A percentile compares a stretch with the other conserved stretches of the same genome.
Evolutionary conservation across 1,140 invertebrate genomes (phyloP).

Genomic region (Charaxes varanes): DNA sequence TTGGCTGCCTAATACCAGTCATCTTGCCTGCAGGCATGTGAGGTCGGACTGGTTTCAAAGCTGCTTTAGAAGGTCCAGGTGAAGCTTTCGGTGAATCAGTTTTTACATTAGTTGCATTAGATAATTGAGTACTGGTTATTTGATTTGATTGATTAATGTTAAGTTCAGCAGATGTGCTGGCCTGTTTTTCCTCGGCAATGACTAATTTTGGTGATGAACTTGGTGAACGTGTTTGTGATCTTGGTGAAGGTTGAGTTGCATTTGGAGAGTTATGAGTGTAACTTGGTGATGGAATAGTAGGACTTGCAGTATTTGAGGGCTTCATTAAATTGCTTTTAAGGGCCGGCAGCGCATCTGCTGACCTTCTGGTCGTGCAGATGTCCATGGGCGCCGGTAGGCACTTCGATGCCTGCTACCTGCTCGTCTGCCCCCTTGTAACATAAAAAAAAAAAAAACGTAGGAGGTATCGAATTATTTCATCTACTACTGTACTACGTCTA

Average conservation of each 20-base stretch:
- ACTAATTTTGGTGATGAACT: conserved; percentile 72
- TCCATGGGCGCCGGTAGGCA: too few species aligned
- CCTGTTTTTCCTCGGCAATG: conserved; percentile 69
- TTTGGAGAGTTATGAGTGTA: conserved; percentile 39
- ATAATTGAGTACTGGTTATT: conserved; percentile 53
- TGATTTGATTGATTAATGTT: conserved; percentile 59
- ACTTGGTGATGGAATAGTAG: conserved; percentile 31
- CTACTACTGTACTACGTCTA: too few species aligned
- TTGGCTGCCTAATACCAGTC: conserved; percentile 39
- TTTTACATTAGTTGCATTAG: conserved; percentile 38
- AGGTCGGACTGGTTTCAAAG: conserved; percentile 46
- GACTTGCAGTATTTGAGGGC: too few species aligned
- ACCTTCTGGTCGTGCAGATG: too few species aligned
- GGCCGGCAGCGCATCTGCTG: too few species aligned
- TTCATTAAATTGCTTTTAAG: too few species aligned
- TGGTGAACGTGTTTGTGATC: conserved; percentile 66
- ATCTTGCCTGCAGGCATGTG: conserved; percentile 42
- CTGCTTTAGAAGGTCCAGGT: conserved; percentile 48
- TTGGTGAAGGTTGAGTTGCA: conserved; percentile 49
- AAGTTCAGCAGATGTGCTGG: conserved; percentile 33
- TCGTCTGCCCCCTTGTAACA: too few species aligned
- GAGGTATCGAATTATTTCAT: too few species aligned
- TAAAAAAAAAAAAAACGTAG: too few species aligned
- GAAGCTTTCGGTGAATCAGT: conserved; percentile 43
- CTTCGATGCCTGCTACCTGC: too few species aligned